Base-by-base conservation (phyloP, 2,888 invertebrate genomes). In the Cephus pygmeus region DNA sequence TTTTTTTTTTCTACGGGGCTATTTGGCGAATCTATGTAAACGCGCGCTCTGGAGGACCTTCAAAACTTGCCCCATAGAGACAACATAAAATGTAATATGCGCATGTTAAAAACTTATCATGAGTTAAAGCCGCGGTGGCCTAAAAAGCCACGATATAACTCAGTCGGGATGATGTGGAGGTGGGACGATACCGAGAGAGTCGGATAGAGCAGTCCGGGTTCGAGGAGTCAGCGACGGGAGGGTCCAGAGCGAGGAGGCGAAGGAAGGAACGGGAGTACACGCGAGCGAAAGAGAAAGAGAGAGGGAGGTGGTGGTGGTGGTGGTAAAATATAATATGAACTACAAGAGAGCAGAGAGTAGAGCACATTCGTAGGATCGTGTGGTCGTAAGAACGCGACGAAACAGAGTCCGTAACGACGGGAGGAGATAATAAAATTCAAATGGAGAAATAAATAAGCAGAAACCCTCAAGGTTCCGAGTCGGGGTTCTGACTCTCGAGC, bases 371-470 rank as follows among this genome's bases (percentile, higher is more conserved):
- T 33, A 34, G 75, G 4, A 68, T 34, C 30, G 75, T 31, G 68
- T 75, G 11, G 35, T 12, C 75, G 75, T 71, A 71, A 71, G 75
- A 68, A 36, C 33, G 31, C 40, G 75, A 30, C 75, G 75, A 56
- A 56, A 75, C 40, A 34, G 31, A 34, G 76, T 81, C 82, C 83
- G 83, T 83, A 83, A 83, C 84, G 85, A 84, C 83, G 86, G 86
- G 85, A 85, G 84, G 85, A 86, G 90, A 90, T 90, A 90, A 91
- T 91, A 90, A 90, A 91, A 91, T 91, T 91, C 90, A 89, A 91
- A 91, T 90, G 88, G 85, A 86, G 87, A 85, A 86, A 83, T 87
- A 85, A 85, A 85, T 85, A 85, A 85, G 86, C 86, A 83, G 83
- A 77, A 75, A 81, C 84, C 84, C 87, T 85, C 85, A 82, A 85